Evolutionary conservation across 2,888 invertebrate genomes (phyloP), one percentile per base, ranked within the genome.

Genomic region (Drosophila hamatofila): DNA sequence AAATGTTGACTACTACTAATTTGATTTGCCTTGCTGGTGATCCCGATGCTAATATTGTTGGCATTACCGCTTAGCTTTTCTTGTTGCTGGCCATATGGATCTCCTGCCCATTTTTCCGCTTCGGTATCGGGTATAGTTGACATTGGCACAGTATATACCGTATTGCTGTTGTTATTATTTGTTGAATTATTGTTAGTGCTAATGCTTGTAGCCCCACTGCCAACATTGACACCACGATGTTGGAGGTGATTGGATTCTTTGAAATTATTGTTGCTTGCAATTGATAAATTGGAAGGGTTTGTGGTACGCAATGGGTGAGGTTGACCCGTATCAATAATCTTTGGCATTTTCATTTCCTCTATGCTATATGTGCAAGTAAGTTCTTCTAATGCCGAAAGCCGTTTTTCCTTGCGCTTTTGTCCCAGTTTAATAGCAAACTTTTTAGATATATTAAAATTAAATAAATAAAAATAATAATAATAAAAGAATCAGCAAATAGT

Each of bases 391-490:
- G 93, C 92, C 68, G 93, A 93, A 73, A 94, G 92, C 68, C 94
- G 94, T 91, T 94, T 94, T 88, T 94, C 94, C 92, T 94, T 94
- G 83, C 94, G 94, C 90, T 94, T 94, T 89, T 94, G 94, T 77
- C 94, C 94, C 92, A 94, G 91, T 92, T 94, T 94, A 88, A 94
- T 94, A 91, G 94, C 94, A 92, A 94, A 94, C 94, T 94, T 91
- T 61, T 56, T 18, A 21, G 5, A 23, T 23, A 52, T 35, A 51
- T 21, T 14, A 3, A 12, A n/a, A 60, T 11, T 30, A 30, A 12
- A 51, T 18, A 42, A 8, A 49, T 33, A 27, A 9, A 12, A 0
- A 23, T 2, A n/a, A n/a, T 2, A n/a, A n/a, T 23, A 9, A 21
- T 18, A 44, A 89, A 75, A 8, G 0, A 51, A 62, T 16, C 25